Percentiles rank a stretch among this genome's conserved stretches.
Conservation (phyloP, 2,888 invertebrate genomes). For the Heteropelma amictum region DNA sequence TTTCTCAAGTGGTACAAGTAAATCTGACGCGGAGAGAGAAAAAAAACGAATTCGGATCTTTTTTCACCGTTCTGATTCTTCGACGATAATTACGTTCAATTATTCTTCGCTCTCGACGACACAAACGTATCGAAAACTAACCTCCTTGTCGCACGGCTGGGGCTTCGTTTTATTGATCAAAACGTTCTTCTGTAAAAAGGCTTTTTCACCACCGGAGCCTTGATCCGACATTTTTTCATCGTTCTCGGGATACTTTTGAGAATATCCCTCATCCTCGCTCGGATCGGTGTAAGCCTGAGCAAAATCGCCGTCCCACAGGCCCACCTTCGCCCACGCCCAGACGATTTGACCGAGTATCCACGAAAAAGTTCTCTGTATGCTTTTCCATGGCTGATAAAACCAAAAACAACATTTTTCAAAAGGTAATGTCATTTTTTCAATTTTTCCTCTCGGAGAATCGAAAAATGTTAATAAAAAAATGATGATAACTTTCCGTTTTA, state of each 20-base stretch:
- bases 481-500: neutral
- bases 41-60: no score
- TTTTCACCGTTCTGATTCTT: no score
- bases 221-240: conserved; percentile 68
- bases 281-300: conserved; percentile 66
- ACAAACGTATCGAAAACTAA: conserved; percentile 57
- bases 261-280: conserved; percentile 64
- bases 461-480: neutral
- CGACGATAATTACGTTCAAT: no score
- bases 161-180: conserved; percentile 88
- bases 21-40: conserved; percentile 66
- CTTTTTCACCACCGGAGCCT: conserved; percentile 78
- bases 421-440: neutral
- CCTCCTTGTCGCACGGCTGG: conserved; percentile 90
- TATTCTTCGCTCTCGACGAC: no score
- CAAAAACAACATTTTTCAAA: neutral
- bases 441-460: neutral
- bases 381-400: conserved; percentile 68
- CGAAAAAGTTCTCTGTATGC: conserved; percentile 62
- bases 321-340: conserved; percentile 69
- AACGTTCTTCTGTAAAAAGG: conserved; percentile 82
- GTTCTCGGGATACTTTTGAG: conserved; percentile 64
- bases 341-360: conserved; percentile 71
- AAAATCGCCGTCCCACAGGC: conserved; percentile 69
- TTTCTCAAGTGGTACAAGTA: conserved; percentile 78